A percentile compares a stretch with the other conserved stretches of the same genome.
phyloP scores from a whole-genome alignment of 2,888 invertebrate species.

The Scaptomyza caliginosa region DNA sequence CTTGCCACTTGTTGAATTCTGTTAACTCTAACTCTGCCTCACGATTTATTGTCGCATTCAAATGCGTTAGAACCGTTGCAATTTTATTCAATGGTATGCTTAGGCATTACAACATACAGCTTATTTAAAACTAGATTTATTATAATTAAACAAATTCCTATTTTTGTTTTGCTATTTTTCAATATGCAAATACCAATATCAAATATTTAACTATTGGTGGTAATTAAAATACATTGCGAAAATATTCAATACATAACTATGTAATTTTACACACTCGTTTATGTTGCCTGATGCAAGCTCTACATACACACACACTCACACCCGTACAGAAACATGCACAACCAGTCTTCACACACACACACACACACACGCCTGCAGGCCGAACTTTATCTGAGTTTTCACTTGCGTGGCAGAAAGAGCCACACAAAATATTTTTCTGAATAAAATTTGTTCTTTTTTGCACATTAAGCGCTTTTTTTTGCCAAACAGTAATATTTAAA shows the following conservation, averaged over 20 bases:
- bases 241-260: slow-evolving; percentile 6
- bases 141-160: not conserved
- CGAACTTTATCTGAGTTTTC: slow-evolving; percentile 53
- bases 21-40: not conserved
- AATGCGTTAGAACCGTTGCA: not conserved
- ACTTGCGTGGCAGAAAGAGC: slow-evolving; percentile 48
- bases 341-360: slow-evolving; percentile 2
- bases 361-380: slow-evolving; percentile 4
- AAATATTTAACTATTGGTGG: not conserved
- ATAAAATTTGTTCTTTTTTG: slow-evolving; percentile 33
- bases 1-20: slow-evolving; percentile 65
- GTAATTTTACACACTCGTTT: slow-evolving; percentile 1
- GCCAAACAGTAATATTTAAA: slow-evolving; percentile 35
- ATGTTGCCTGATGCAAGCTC: not conserved
- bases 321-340: not conserved
- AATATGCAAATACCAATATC: not conserved
- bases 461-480: slow-evolving; percentile 56
- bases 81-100: not conserved
- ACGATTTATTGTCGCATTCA: not conserved
- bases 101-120: not conserved
- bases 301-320: slow-evolving; percentile 4
- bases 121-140: not conserved
- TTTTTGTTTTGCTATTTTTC: not conserved
- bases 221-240: not conserved
- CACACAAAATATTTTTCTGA: slow-evolving; percentile 39